Conservation (phyloP, 2,797 vertebrate genomes). For the Limnodromus scolopaceus region DNA sequence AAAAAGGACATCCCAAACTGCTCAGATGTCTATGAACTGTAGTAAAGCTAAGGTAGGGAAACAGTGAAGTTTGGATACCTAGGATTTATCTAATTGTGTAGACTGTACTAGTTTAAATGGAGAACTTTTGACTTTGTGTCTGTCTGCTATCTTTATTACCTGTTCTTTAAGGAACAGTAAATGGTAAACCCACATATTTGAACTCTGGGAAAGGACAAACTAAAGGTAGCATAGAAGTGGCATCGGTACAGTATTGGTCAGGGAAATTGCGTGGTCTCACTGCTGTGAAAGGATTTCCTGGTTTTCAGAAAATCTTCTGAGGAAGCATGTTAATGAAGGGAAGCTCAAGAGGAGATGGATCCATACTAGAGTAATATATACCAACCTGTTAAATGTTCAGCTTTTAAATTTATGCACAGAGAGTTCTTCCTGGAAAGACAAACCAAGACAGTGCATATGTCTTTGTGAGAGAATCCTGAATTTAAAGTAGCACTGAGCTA, state of each 20-base stretch:
- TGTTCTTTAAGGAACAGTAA: background rate
- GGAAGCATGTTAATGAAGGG: background rate
- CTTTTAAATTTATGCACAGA: conserved; percentile 59
- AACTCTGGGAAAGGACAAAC: background rate
- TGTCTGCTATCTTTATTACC: background rate
- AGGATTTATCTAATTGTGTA: background rate
- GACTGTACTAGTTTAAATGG: background rate
- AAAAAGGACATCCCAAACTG: background rate
- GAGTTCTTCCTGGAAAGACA: conserved; percentile 48
- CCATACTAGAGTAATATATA: background rate
- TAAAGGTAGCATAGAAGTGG: background rate
- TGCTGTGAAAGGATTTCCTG: background rate
- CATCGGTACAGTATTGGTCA: background rate
- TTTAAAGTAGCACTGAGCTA: conserved; percentile 25
- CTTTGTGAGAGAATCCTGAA: conserved; percentile 34
- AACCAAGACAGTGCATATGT: conserved; percentile 40
- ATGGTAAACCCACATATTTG: background rate
- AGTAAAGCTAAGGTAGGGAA: background rate
- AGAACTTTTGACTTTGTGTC: background rate
- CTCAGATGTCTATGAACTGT: background rate
- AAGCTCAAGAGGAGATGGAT: background rate
- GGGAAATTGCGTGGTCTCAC: background rate
- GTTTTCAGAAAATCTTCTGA: background rate
- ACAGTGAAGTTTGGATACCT: background rate
- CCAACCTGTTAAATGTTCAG: background rate